phyloP scores from a whole-genome alignment of 2,797 vertebrate species.

The Leptodactylus fallax region DNA sequence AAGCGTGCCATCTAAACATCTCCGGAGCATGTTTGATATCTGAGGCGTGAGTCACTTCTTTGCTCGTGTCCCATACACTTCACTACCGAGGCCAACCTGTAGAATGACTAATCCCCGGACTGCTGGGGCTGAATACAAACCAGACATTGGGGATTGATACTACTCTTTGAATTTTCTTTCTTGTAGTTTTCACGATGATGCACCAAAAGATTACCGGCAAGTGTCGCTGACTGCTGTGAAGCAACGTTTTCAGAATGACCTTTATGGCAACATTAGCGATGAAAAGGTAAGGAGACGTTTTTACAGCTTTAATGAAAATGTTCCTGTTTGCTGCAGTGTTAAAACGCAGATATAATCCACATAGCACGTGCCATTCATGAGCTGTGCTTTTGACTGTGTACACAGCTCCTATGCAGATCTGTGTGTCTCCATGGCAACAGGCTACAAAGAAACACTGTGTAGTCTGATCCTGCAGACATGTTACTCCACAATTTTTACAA shows the following conservation, averaged over 20 bases:
- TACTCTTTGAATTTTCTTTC: neutral
- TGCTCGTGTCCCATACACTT: neutral
- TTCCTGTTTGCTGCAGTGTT: neutral
- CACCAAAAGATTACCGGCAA: constrained; percentile 93
- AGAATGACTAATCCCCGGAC: constrained; percentile 16
- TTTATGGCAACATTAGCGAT: constrained; percentile 87
- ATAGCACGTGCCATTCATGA: neutral
- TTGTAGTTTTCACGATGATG: constrained; percentile 89
- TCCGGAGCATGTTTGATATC: neutral
- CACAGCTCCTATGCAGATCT: neutral
- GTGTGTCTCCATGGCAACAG: neutral
- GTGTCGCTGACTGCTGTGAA: constrained; percentile 92
- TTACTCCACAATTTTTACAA: no score
- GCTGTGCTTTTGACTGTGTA: neutral
- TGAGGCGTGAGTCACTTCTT: constrained; percentile 26
- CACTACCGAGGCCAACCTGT: neutral
- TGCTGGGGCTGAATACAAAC: neutral
- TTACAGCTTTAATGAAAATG: neutral
- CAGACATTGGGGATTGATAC: neutral
- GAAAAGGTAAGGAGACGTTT: constrained; percentile 78
- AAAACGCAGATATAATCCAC: neutral
- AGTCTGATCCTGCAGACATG: no score
- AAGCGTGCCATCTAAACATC: constrained; percentile 62
- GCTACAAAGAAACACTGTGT: neutral
- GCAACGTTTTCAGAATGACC: constrained; percentile 92